Evolutionary conservation across 2,888 invertebrate genomes (phyloP).

Genomic region (Resseliella maxima): DNA sequence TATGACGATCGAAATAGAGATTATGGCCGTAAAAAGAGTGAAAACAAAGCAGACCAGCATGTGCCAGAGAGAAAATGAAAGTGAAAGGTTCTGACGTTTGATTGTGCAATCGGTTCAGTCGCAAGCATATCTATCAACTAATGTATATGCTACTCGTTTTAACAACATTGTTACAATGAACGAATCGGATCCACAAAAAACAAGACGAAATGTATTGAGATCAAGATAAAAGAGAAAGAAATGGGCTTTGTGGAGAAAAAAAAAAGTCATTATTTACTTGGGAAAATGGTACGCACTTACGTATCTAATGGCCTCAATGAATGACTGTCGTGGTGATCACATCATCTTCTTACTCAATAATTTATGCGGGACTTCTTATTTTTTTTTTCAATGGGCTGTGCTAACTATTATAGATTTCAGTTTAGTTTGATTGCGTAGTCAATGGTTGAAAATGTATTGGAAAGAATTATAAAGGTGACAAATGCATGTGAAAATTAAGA

Average conservation of each 20-base stretch:
- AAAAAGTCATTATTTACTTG: background rate
- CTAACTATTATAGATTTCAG: background rate
- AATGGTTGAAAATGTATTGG: background rate
- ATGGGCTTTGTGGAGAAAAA: background rate
- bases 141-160: background rate
- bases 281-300: background rate
- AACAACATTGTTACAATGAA: background rate
- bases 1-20: background rate
- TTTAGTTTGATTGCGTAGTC: background rate
- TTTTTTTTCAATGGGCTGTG: background rate
- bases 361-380: background rate
- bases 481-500: background rate
- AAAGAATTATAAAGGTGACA: background rate
- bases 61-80: slow-evolving; percentile 15
- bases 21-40: background rate
- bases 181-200: background rate
- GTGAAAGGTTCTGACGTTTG: slow-evolving; percentile 30
- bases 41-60: background rate
- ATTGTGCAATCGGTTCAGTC: slow-evolving; percentile 25
- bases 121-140: background rate
- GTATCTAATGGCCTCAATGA: no score
- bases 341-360: slow-evolving; percentile 40
- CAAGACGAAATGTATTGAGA: background rate
- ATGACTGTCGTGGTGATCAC: background rate
- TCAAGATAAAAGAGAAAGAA: background rate